These are phyloP conservation scores for Peromyscus eremicus DNA, from an alignment of 2,797 vertebrate genomes.

Conservation along the genomic window DNA sequence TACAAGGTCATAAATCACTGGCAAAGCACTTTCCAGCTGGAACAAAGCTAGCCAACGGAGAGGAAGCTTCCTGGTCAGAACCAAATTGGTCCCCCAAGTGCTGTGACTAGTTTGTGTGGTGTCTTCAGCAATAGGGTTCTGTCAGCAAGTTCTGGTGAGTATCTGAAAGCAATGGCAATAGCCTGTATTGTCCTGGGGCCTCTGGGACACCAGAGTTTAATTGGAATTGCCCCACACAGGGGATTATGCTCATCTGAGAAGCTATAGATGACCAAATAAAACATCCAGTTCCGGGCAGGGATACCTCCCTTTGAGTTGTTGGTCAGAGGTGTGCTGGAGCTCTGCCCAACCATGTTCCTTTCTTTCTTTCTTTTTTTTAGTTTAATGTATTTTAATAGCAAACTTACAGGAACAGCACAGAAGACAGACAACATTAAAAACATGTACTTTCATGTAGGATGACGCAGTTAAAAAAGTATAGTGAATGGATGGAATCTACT, in stretches of 20 bases:
- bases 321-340: neutral
- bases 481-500: constrained; percentile 89
- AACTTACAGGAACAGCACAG: constrained; percentile 93
- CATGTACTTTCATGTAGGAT: constrained; percentile 91
- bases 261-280: too few relatives aligned
- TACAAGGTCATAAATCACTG: too few relatives aligned
- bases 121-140: too few relatives aligned
- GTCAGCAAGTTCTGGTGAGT: neutral
- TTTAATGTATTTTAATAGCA: constrained; percentile 92
- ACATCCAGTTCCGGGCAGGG: neutral
- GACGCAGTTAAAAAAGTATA: constrained; percentile 91
- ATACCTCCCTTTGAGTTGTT: neutral
- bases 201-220: too few relatives aligned
- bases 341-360: too few relatives aligned
- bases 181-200: too few relatives aligned
- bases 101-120: too few relatives aligned
- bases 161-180: neutral
- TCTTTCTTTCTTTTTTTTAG: neutral
- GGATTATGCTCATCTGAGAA: neutral
- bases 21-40: neutral
- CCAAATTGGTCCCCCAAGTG: neutral
- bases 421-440: constrained; percentile 93
- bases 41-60: neutral
- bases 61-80: neutral
- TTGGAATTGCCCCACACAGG: neutral